Percentiles rank a stretch among this genome's conserved stretches.
Conservation (phyloP, 2,113 vertebrate genomes). For the Barbus barbus region DNA sequence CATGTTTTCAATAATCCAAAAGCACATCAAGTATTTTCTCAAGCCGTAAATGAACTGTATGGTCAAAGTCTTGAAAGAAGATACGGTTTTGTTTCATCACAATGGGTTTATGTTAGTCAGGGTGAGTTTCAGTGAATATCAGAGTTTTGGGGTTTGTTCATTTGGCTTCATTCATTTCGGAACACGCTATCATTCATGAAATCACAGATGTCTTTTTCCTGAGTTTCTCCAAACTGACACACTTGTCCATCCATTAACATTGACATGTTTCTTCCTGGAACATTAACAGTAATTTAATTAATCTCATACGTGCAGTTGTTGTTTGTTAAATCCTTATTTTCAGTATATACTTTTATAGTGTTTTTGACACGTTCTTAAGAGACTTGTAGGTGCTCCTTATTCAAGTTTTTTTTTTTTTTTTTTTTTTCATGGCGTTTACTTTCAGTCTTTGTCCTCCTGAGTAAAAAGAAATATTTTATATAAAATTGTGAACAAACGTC, state of each 20-base stretch:
- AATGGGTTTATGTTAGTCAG: neutral
- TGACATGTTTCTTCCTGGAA: neutral
- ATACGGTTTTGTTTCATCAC: too few species aligned
- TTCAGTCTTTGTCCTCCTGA: neutral
- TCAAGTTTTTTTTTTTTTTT: neutral
- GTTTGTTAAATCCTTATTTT: slow-evolving; percentile 3
- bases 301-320: neutral
- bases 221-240: neutral
- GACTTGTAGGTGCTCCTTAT: neutral
- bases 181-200: neutral
- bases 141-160: neutral
- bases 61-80: neutral
- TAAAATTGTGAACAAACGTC: neutral
- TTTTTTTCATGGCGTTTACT: neutral
- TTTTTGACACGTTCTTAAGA: neutral
- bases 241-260: neutral
- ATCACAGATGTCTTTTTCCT: neutral
- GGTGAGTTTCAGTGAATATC: neutral
- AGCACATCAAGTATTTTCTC: slow-evolving; percentile 34
- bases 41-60: neutral
- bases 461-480: neutral
- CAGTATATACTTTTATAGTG: neutral
- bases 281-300: neutral
- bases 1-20: slow-evolving; percentile 26
- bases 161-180: neutral